Percentiles rank a stretch among this genome's conserved stretches.
Conservation (phyloP, 2,113 vertebrate species). For the Amazona guildingii region DNA sequence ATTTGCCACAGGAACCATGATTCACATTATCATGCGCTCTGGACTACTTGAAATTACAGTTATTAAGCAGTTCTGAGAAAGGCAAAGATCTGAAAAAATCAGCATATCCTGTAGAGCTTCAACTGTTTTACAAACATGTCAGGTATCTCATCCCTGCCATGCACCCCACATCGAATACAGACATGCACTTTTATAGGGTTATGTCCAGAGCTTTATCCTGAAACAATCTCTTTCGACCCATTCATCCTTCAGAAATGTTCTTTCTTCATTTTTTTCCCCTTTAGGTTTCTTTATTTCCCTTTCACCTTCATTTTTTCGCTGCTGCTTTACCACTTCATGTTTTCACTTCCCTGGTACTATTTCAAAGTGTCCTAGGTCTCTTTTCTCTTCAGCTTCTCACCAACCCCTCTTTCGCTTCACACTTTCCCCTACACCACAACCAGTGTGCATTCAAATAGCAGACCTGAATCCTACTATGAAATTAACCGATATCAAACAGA, state of each 20-base stretch:
- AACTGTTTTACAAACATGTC: background rate
- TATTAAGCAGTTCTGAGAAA: slow-evolving; percentile 52
- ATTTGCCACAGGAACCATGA: slow-evolving; percentile 63
- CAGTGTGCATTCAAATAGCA: background rate
- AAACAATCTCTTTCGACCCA: background rate
- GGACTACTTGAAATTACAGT: slow-evolving; percentile 31
- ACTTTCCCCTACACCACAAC: background rate
- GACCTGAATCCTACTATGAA: fast-evolving
- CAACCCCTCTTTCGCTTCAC: background rate
- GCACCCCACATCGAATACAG: background rate
- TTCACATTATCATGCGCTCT: slow-evolving; percentile 46
- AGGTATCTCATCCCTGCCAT: background rate
- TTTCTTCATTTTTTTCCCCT: background rate
- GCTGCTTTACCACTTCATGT: background rate
- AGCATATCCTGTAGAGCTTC: background rate
- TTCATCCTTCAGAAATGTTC: background rate
- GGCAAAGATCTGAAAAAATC: slow-evolving; percentile 2
- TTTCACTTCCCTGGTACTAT: background rate
- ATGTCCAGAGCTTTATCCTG: background rate
- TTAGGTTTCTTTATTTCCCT: background rate
- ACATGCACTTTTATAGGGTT: background rate
- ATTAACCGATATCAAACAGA: background rate
- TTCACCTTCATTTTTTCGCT: background rate
- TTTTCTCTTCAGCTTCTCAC: background rate
- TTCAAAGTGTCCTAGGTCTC: background rate